Conservation (phyloP, 2,888 invertebrate genomes). For the Cyclophora albipunctata region DNA sequence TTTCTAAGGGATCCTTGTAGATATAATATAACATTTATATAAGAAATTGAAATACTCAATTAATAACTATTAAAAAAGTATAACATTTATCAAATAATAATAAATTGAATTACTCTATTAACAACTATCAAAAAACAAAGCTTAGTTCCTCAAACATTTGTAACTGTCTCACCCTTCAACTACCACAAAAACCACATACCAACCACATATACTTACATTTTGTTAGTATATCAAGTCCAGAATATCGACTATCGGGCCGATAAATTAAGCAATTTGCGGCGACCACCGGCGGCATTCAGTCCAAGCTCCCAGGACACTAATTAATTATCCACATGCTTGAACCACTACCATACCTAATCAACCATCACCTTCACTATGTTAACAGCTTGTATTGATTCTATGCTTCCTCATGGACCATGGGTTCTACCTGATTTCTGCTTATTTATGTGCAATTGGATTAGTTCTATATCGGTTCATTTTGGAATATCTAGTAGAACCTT, state of each 20-base stretch:
- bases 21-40: too few species aligned
- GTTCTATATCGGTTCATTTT: not conserved
- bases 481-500: too few species aligned
- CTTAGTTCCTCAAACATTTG: too few species aligned
- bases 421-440: not conserved
- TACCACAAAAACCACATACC: too few species aligned
- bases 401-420: not conserved
- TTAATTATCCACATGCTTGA: constrained; percentile 48
- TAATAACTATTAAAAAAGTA: too few species aligned
- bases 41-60: too few species aligned
- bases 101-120: too few species aligned
- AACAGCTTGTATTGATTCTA: constrained; percentile 32
- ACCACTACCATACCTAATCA: constrained; percentile 41
- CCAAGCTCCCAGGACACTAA: constrained; percentile 34
- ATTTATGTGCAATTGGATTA: not conserved
- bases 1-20: too few species aligned
- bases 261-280: constrained; percentile 23
- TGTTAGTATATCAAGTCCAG: constrained; percentile 3
- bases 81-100: too few species aligned
- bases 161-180: too few species aligned
- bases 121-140: too few species aligned
- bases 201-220: too few species aligned
- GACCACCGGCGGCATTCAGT: constrained; percentile 16
- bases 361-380: constrained; percentile 42
- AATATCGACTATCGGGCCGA: constrained; percentile 12